These are phyloP conservation scores for Liopterus haemorrhoidalis DNA, from an alignment of 2,888 invertebrate genomes.

Conservation along the genomic window DNA sequence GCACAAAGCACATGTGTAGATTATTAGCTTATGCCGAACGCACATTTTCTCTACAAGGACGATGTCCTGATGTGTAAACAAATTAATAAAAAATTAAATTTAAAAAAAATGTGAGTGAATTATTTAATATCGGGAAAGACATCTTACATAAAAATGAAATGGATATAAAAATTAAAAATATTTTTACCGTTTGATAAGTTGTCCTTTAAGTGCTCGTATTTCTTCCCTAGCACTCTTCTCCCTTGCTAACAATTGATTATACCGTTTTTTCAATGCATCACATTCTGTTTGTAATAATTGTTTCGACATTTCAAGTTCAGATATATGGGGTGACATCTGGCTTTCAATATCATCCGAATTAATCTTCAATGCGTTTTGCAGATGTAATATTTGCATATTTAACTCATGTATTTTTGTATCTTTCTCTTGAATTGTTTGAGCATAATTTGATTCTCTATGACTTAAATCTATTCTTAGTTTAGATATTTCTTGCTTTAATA, in stretches of 20 bases:
- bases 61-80: too few relatives aligned
- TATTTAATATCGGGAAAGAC: too few relatives aligned
- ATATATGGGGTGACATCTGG: slow-evolving; percentile 30
- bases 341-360: slow-evolving; percentile 29
- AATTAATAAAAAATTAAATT: too few relatives aligned
- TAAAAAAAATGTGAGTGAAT: too few relatives aligned
- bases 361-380: slow-evolving; percentile 33
- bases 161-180: slow-evolving; percentile 1
- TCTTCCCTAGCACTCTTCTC: slow-evolving; percentile 51
- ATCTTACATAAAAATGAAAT: too few relatives aligned
- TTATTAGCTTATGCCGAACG: too few relatives aligned
- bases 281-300: slow-evolving; percentile 41
- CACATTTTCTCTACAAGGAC: too few relatives aligned
- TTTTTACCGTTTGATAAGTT: slow-evolving; percentile 41
- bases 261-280: slow-evolving; percentile 46
- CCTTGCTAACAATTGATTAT: slow-evolving; percentile 48
- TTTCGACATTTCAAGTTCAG: slow-evolving; percentile 37
- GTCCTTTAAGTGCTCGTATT: slow-evolving; percentile 44
- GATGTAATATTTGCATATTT: slow-evolving; percentile 41
- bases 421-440: slow-evolving; percentile 44
- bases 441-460: slow-evolving; percentile 41
- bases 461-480: slow-evolving; percentile 43
- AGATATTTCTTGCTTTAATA: slow-evolving; percentile 43
- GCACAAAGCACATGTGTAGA: too few relatives aligned
- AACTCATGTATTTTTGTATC: slow-evolving; percentile 49